Base-by-base conservation (phyloP, 2,113 vertebrate species). In the Rhinolophus ferrumequinum region DNA sequence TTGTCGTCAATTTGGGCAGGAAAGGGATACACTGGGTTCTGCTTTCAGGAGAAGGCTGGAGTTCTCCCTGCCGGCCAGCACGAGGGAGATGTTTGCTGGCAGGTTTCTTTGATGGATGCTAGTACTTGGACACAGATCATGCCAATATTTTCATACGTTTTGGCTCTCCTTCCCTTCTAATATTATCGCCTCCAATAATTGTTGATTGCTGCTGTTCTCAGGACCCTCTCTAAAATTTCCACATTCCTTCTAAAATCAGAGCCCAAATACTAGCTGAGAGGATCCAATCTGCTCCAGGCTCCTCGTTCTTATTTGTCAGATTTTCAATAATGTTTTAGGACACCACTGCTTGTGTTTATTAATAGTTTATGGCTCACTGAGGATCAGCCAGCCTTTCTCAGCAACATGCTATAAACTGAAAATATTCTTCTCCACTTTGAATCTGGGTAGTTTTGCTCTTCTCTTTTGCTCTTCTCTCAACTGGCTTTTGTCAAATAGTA, bases 241-340 rank as follows among this genome's bases (percentile, higher is more conserved):
- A 0, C 26, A 1, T 38, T 54, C 30, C 52, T 91, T 56, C 72
- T 80, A 15, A 73, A 50, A 26, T 6, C 75, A 72, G 58, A 35
- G 12, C 11, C 38, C 58, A 15, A 3, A 44, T 4, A 44, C 41
- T 44, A 14, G 3, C 87, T 11, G 2, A 1, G 7, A 24, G 21
- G 8, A 8, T 7, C 33, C 3, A 0, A 6, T 24, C 24, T 5
- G 6, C 66, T 1, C 6, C 5, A 0, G 47, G 5, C 22, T 15
- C 24, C 66, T 54, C 1, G 3, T 14, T 33, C 58, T 52, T 5
- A 15, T 7, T 6, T 9, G 28, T 7, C 35, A 38, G 41, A 5
- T 11, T 22, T 21, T n/a, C 6, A 35, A 4, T 30, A 1, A 1
- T 5, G n/a, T 64, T 11, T 41, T 1, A 33, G 64, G 67, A 38